phyloP scores from a whole-genome alignment of 2,888 invertebrate species.

The Melieria picta region DNA sequence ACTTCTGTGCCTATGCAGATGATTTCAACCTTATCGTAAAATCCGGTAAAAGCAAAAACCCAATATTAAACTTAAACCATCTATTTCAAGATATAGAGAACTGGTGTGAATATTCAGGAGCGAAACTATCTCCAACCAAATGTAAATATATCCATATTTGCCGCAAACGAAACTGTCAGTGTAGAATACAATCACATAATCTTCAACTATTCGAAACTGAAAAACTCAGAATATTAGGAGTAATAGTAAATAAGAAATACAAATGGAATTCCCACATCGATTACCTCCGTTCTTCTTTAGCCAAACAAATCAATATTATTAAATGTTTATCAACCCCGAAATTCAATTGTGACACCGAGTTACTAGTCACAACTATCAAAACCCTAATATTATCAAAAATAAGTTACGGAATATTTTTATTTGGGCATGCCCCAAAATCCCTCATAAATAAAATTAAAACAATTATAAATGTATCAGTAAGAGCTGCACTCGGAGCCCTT shows the following conservation, averaged over 20 bases:
- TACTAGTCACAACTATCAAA: constrained; percentile 7
- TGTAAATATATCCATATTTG: constrained; percentile 18
- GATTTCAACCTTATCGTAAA: background rate
- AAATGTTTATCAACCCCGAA: constrained; percentile 16
- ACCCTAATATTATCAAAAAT: constrained; percentile 19
- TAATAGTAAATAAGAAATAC: background rate
- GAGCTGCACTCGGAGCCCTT: background rate
- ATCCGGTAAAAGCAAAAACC: background rate
- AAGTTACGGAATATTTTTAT: constrained; percentile 12
- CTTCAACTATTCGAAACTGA: background rate
- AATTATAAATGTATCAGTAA: background rate
- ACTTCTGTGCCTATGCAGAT: background rate
- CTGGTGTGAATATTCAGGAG: constrained; percentile 12
- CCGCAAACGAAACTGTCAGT: background rate
- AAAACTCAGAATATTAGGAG: background rate
- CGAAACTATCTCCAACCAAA: background rate
- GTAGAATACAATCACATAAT: background rate
- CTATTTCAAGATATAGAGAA: constrained; percentile 1
- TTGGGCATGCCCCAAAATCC: constrained; percentile 9
- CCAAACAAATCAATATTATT: constrained; percentile 16
- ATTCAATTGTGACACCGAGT: constrained; percentile 18
- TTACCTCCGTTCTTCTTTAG: background rate
- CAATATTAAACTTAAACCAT: background rate
- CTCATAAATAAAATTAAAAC: background rate
- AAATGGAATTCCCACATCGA: background rate